phyloP scores from a whole-genome alignment of 2,797 vertebrate genomes.

The Enteromius afrohamiltoni region DNA sequence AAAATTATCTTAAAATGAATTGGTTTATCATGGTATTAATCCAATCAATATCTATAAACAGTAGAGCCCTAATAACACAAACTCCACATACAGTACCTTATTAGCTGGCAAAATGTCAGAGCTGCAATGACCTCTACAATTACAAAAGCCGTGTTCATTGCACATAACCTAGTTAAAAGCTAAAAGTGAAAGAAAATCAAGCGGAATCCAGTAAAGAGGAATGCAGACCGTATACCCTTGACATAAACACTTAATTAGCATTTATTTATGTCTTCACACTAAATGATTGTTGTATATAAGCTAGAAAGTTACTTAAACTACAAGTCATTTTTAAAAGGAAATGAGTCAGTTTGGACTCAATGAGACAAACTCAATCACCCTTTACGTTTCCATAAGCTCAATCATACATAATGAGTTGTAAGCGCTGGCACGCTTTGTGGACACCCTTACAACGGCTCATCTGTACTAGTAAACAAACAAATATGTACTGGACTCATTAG shows the following conservation, averaged over 20 bases:
- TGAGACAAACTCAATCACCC: slow-evolving; percentile 11
- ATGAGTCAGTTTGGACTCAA: slow-evolving; percentile 15
- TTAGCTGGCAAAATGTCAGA: neutral
- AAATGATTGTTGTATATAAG: slow-evolving; percentile 25
- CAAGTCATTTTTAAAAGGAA: slow-evolving; percentile 30
- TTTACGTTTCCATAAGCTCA: slow-evolving; percentile 2
- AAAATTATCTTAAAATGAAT: too few relatives aligned
- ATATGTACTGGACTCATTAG: slow-evolving; percentile 1
- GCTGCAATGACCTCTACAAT: neutral
- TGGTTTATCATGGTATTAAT: neutral
- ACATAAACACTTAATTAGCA: slow-evolving; percentile 77
- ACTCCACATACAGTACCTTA: neutral
- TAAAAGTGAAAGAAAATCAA: neutral
- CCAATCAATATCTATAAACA: neutral
- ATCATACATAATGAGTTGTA: slow-evolving; percentile 12
- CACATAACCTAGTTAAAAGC: neutral
- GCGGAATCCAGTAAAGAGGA: neutral
- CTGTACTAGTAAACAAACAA: slow-evolving; percentile 42
- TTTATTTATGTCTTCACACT: slow-evolving; percentile 33
- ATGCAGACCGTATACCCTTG: slow-evolving; percentile 60
- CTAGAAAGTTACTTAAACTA: slow-evolving; percentile 14
- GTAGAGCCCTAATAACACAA: neutral
- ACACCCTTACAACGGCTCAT: slow-evolving; percentile 21
- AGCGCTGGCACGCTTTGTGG: neutral
- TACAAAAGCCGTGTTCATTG: neutral